Base-by-base conservation (phyloP, 1,140 invertebrate genomes). In the Cyrtorhinus lividipennis region DNA sequence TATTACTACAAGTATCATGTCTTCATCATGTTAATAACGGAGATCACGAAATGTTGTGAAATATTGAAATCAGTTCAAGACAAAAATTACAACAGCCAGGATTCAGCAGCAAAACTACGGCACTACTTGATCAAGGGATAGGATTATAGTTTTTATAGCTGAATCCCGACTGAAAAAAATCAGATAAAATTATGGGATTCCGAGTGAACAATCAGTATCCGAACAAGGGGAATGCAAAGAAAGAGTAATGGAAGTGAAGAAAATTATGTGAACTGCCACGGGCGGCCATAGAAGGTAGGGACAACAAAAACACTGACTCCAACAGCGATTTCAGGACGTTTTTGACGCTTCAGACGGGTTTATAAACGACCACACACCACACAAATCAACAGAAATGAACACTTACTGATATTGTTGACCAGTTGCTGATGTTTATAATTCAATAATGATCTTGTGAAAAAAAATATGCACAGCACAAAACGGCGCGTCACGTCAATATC, bases 401-500 rank as follows among this genome's bases (percentile, higher is more conserved):
- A 53, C 48, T 53, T 53, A 53, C 48, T 53, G 48, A 53, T 53
- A 20, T 53, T 20, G 48, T 15, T 5, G 48, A 53, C 48, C 48
- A 53, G 48, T 53, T 53, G 48, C 20, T 53, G 10, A 53, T 53
- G 48, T 8, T 53, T 53, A 53, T 53, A 53, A 10, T 44, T n/a
- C 38, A 44, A 44, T 53, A 15, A 38, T 38, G 30, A 53, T 53
- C 38, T 44, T 44, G 8, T 10, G 20, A 22, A 22, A 5, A 13
- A 53, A 10, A 53, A 8, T 38, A 38, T 8, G 30, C 48, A 53
- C 48, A 53, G 48, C 48, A 53, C 48, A 20, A 53, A 12, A 12
- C 48, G 48, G 10, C 48, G 48, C 48, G 48, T 53, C 48, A 53
- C 48, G 20, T 13, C 10, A 10, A 15, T 20, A 53, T 5, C 48